A percentile compares a stretch with the other conserved stretches of the same genome.
Evolutionary conservation across 2,113 vertebrate species (phyloP).

Genomic region (Apus apus): DNA sequence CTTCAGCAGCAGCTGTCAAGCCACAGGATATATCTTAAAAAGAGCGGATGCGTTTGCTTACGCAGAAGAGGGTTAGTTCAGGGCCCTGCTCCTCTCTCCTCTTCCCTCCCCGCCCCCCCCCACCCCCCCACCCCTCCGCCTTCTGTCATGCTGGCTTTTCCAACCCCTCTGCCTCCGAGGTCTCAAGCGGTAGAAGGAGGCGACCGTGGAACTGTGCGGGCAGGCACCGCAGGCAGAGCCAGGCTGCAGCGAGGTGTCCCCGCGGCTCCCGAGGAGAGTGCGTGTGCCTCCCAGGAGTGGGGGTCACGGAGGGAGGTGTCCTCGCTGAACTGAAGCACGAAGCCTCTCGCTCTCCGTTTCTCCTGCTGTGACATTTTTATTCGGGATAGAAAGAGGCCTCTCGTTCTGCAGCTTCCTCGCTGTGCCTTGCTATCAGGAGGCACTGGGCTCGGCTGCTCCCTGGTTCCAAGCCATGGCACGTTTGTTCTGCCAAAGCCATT

Average conservation of each 20-base stretch:
- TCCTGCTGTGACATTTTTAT: background rate
- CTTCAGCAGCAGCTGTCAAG: background rate
- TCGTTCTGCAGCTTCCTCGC: background rate
- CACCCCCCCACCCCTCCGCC: no score
- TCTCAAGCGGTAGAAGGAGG: background rate
- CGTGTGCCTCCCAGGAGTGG: background rate
- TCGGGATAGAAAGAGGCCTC: background rate
- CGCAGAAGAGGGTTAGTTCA: background rate
- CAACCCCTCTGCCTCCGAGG: background rate
- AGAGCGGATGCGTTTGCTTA: background rate
- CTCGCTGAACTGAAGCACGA: background rate
- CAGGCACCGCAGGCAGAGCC: background rate
- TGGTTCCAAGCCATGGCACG: conserved; percentile 64
- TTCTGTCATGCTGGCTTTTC: background rate
- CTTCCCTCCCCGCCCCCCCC: no score
- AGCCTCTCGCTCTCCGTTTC: background rate
- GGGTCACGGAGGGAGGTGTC: background rate
- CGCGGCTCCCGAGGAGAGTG: background rate
- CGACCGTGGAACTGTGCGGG: background rate
- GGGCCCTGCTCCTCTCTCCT: background rate
- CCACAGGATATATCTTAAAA: background rate
- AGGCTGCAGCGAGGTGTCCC: background rate
- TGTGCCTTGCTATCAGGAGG: background rate
- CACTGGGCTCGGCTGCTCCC: conserved; percentile 24
- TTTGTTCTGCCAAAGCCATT: conserved; percentile 76